Base-by-base conservation (phyloP, 2,888 invertebrate species). In the Villa cingulata region DNA sequence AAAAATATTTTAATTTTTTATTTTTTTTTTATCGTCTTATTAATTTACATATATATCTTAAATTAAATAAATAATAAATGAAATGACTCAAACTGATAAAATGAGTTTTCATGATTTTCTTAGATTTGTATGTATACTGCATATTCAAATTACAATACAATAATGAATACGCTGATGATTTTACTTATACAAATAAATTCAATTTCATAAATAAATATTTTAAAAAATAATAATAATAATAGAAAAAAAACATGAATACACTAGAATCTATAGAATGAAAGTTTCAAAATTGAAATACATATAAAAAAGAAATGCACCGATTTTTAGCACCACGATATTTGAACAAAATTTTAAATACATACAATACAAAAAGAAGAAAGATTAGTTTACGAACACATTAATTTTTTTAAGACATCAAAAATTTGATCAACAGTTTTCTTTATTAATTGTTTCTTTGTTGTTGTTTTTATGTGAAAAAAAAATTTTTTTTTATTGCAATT, bases 401-500 rank as follows among this genome's bases (percentile, higher is more conserved):
- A 12, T 32, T 32, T 32, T 12, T 20, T 16, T n/a, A n/a, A n/a
- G n/a, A n/a, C n/a, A n/a, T n/a, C n/a, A n/a, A n/a, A n/a, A n/a
- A n/a, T n/a, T n/a, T n/a, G n/a, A n/a, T n/a, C n/a, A n/a, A n/a
- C n/a, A n/a, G n/a, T n/a, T n/a, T n/a, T n/a, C n/a, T n/a, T n/a
- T n/a, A n/a, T n/a, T n/a, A n/a, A n/a, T n/a, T n/a, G n/a, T n/a
- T n/a, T n/a, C n/a, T n/a, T n/a, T n/a, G n/a, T n/a, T n/a, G n/a
- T n/a, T n/a, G n/a, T n/a, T n/a, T n/a, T n/a, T n/a, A n/a, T n/a
- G n/a, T n/a, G n/a, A n/a, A n/a, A n/a, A n/a, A n/a, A n/a, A n/a
- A n/a, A n/a, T n/a, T n/a, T n/a, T 48, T 50, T 53, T 48, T 56
- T 57, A 57, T 57, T 57, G 57, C 57, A 57, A 56, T 52, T 56